Percentiles rank a stretch among this genome's conserved stretches.
Evolutionary conservation across 2,113 vertebrate genomes (phyloP).

Genomic region (Chamaetylas fuelleborni): DNA sequence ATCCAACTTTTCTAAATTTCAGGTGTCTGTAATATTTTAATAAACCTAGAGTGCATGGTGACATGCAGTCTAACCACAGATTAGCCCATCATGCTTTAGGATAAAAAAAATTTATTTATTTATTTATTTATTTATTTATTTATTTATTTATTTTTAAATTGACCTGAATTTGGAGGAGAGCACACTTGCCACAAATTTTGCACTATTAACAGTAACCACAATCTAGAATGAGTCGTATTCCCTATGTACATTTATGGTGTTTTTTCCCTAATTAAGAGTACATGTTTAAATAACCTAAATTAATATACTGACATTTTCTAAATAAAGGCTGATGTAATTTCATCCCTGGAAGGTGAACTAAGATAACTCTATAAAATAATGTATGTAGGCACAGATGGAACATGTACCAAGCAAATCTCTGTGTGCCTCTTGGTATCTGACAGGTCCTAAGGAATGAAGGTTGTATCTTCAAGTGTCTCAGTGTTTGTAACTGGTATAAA

Average conservation of each 20-base stretch:
- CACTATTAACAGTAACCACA: not conserved
- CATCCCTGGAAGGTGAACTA: not conserved
- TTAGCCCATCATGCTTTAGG: conserved; percentile 28
- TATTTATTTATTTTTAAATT: not conserved
- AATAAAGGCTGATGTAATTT: not conserved
- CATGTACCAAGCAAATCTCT: not conserved
- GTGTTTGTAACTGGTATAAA: not conserved
- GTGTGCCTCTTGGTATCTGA: not conserved
- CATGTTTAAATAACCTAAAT: not conserved
- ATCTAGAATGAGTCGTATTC: not conserved
- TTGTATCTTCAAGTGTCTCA: not conserved
- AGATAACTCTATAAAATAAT: not conserved
- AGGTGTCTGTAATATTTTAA: conserved; percentile 59
- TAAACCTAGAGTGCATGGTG: conserved; percentile 29
- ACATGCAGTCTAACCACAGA: conserved; percentile 24
- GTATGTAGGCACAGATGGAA: not conserved
- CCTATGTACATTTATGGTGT: not conserved
- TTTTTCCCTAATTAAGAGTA: not conserved
- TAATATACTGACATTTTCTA: not conserved
- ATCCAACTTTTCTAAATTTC: conserved; percentile 52
- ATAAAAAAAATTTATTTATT: conserved; percentile 7
- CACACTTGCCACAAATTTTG: not conserved
- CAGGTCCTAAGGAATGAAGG: not conserved
- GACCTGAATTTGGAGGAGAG: conserved; percentile 19
- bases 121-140: too few relatives aligned